A percentile compares a stretch with the other conserved stretches of the same genome.
Conservation (phyloP, 1,140 invertebrate species). For the Calliopsis andreniformis region DNA sequence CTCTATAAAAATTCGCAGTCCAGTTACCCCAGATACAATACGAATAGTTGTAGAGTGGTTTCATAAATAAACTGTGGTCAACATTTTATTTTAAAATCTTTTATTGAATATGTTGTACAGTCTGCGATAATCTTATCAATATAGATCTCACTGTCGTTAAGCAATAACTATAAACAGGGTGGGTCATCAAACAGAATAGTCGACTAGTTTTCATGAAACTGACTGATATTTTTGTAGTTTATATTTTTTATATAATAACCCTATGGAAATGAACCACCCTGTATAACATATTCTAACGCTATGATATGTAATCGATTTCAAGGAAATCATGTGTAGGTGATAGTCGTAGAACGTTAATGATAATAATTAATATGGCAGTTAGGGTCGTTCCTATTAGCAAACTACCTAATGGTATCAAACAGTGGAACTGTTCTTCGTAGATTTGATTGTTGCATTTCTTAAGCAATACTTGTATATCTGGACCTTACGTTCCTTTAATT, state of each 20-base stretch:
- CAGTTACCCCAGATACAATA: no score
- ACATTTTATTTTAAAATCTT: constrained; percentile 19
- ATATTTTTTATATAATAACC: not conserved
- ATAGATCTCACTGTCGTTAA: constrained; percentile 42
- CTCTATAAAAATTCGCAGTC: no score
- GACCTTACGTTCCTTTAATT: constrained; percentile 7
- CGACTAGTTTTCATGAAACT: no score
- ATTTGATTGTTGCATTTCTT: not conserved
- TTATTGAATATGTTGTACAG: constrained; percentile 36
- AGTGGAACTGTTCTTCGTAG: constrained; percentile 1
- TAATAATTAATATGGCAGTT: constrained; percentile 56
- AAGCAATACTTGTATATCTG: not conserved
- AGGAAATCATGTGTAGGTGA: constrained; percentile 7
- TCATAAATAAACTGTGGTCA: not conserved
- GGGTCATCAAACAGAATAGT: no score
- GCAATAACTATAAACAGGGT: constrained; percentile 25
- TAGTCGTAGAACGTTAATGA: constrained; percentile 8
- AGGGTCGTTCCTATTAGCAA: constrained; percentile 31
- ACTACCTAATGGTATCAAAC: constrained; percentile 47
- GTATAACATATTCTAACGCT: constrained; percentile 5
- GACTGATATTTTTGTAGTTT: no score
- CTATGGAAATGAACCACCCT: no score
- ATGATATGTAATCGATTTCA: constrained; percentile 5
- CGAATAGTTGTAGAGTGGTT: no score
- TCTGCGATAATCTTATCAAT: constrained; percentile 26